These are phyloP conservation scores for Enteromius mattozi DNA, from an alignment of 2,797 vertebrate genomes.

Conservation along the genomic window DNA sequence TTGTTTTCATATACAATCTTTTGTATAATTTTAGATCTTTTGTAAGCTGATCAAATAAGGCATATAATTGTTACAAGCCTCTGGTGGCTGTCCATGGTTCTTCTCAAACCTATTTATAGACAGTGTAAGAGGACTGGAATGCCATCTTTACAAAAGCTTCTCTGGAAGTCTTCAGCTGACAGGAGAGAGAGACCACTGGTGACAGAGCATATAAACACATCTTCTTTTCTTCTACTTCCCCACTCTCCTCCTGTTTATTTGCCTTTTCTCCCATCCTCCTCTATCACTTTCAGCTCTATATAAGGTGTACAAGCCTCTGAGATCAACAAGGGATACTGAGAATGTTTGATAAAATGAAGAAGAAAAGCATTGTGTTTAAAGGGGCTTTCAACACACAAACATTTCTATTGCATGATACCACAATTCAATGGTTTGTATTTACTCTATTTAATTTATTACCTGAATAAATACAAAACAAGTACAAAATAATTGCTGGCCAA, in stretches of 20 bases:
- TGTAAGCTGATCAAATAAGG: conserved; percentile 39
- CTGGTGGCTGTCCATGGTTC: conserved; percentile 12
- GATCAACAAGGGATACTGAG: conserved; percentile 10
- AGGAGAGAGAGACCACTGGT: conserved; percentile 39
- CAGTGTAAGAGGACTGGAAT: conserved; percentile 39
- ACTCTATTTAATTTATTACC: background rate
- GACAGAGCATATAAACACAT: conserved; percentile 71
- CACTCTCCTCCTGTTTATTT: background rate
- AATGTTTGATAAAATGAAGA: background rate
- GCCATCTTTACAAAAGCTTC: conserved; percentile 36
- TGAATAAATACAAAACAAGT: background rate
- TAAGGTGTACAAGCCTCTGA: conserved; percentile 47
- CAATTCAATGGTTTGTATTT: background rate
- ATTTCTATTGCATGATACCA: background rate
- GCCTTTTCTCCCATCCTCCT: background rate
- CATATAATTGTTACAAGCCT: conserved; percentile 21
- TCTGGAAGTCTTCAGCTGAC: conserved; percentile 68
- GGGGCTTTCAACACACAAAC: background rate
- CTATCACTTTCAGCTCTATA: conserved; percentile 46
- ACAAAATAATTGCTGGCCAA: background rate
- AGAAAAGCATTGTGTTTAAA: background rate
- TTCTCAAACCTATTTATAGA: conserved; percentile 54
- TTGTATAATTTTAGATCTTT: background rate
- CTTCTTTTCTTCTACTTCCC: conserved; percentile 30
- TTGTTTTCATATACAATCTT: background rate